Conservation (phyloP, 1,140 invertebrate species). For the Choristoneura fumiferana region DNA sequence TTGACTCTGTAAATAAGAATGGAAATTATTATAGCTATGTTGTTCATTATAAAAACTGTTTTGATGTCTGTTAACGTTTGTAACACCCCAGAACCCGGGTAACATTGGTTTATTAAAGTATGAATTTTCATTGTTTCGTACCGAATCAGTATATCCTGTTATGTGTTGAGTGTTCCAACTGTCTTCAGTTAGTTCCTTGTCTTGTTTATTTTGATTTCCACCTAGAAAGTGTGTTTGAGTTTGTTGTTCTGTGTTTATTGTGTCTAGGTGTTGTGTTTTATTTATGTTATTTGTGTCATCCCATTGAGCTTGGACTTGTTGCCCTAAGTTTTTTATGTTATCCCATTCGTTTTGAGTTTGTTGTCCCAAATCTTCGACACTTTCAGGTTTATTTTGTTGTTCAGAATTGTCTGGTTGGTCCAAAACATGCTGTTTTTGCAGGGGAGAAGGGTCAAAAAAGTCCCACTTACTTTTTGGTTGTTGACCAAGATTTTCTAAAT, state of each 20-base stretch:
- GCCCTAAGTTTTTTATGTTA: conserved; percentile 30
- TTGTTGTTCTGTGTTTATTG: conserved; percentile 32
- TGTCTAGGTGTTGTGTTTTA: conserved; percentile 32
- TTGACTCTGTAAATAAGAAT: conserved; percentile 9
- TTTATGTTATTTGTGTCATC: conserved; percentile 38
- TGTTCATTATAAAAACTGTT: conserved; percentile 5
- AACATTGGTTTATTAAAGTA: neutral
- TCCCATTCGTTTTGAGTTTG: conserved; percentile 28
- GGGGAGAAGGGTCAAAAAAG: conserved; percentile 36
- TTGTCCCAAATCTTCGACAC: conserved; percentile 39
- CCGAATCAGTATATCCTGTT: too few species aligned
- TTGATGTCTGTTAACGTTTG: neutral
- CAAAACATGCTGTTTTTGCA: conserved; percentile 38
- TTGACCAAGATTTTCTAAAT: conserved; percentile 19
- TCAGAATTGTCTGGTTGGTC: conserved; percentile 35
- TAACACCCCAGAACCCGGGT: neutral
- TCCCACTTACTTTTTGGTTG: conserved; percentile 35
- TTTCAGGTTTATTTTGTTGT: conserved; percentile 21
- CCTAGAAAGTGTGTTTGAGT: conserved; percentile 15
- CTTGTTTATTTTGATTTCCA: conserved; percentile 2
- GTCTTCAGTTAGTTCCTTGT: neutral
- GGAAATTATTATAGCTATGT: conserved; percentile 24
- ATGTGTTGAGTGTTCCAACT: neutral
- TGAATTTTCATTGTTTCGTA: neutral
- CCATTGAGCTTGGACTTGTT: conserved; percentile 35